Evolutionary conservation across 2,797 vertebrate genomes (phyloP).

Genomic region (Clarias laeviceps): DNA sequence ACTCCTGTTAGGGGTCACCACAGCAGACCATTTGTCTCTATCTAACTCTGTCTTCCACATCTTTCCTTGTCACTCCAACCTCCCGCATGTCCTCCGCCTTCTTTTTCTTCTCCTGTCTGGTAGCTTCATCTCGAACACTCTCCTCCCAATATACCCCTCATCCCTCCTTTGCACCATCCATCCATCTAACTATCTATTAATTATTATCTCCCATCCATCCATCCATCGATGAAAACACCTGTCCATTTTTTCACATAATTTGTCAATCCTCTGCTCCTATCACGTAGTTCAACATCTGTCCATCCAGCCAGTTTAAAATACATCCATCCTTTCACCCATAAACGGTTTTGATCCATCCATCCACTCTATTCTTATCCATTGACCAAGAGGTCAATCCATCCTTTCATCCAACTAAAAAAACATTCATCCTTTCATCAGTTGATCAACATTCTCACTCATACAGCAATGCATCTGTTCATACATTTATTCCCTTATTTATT

Average conservation of each 20-base stretch:
- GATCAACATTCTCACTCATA: background rate
- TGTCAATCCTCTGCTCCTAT: background rate
- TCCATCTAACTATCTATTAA: background rate
- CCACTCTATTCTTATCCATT: too few species aligned
- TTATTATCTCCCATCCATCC: background rate
- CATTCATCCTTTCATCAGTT: conserved; percentile 8
- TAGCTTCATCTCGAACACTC: background rate
- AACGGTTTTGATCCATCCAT: background rate
- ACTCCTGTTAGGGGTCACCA: too few species aligned
- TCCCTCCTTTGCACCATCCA: background rate
- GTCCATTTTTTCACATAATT: background rate
- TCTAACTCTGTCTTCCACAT: too few species aligned
- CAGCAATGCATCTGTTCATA: background rate
- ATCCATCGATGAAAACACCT: background rate
- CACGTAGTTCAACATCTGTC: background rate
- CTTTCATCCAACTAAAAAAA: background rate
- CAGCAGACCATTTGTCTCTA: too few species aligned
- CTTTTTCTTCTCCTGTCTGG: too few species aligned
- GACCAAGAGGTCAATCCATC: background rate
- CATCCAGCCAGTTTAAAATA: background rate
- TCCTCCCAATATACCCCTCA: background rate
- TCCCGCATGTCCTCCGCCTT: too few species aligned
- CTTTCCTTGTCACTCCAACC: too few species aligned
- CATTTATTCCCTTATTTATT: background rate
- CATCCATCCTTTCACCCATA: background rate